Conservation (phyloP, 37 sponge, comb jelly and placozoan genomes). For the Halichondria panicea region DNA sequence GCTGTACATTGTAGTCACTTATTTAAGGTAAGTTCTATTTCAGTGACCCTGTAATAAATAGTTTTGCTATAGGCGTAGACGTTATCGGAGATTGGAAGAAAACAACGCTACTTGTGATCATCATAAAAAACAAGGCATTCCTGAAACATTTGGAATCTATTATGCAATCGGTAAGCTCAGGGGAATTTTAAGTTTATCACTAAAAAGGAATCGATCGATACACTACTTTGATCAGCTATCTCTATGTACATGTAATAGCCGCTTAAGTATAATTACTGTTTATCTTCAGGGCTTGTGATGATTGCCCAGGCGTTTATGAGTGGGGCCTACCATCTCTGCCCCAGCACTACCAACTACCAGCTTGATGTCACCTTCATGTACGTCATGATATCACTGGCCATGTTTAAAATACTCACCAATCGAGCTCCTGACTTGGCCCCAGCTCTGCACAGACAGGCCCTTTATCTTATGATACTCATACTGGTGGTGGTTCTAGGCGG, state of each 20-base stretch:
- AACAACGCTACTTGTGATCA: background rate
- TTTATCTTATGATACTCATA: conserved; percentile 57
- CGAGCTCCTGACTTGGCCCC: conserved; percentile 82
- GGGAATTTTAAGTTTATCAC: no score
- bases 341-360: conserved; percentile 85
- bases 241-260: no score
- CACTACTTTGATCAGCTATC: no score
- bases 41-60: no score
- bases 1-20: conserved; percentile 64
- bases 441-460: conserved; percentile 54
- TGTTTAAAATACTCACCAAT: conserved; percentile 62
- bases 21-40: no score
- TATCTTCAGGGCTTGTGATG: conserved; percentile 46
- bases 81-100: no score
- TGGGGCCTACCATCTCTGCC: conserved; percentile 88
- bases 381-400: conserved; percentile 66
- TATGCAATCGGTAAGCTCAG: conserved; percentile 65
- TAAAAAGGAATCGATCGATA: no score
- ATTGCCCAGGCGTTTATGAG: conserved; percentile 74
- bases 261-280: no score
- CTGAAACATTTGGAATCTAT: conserved; percentile 85
- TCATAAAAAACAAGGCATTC: conserved; percentile 58
- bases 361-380: conserved; percentile 93
- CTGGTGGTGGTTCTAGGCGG: conserved; percentile 43
- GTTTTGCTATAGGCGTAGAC: no score